Evolutionary conservation across 2,888 invertebrate species (phyloP).

Genomic region (Yponomeuta plumbellus): DNA sequence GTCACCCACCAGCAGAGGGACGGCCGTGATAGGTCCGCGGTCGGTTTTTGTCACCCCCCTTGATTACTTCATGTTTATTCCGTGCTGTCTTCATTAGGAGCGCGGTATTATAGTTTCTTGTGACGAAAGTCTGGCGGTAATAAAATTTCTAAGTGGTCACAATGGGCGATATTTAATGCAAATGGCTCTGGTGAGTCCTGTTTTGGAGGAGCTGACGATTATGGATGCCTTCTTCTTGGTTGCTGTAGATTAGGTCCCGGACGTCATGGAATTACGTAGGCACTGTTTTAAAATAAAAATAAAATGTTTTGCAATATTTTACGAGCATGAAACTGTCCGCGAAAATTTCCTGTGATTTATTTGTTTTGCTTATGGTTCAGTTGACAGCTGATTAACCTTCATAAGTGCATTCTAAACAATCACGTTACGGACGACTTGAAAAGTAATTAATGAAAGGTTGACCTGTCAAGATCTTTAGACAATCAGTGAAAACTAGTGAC

Average conservation of each 20-base stretch:
- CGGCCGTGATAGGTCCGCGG: slow-evolving; percentile 37
- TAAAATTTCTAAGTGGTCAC: slow-evolving; percentile 14
- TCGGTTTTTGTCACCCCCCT: slow-evolving; percentile 40
- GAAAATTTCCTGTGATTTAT: too few relatives aligned
- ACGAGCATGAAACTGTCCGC: too few relatives aligned
- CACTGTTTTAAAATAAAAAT: too few relatives aligned
- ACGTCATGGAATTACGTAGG: too few relatives aligned
- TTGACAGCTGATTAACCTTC: too few relatives aligned
- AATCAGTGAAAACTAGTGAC: too few relatives aligned
- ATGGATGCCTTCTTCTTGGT: background rate
- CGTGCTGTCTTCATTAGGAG: slow-evolving; percentile 61
- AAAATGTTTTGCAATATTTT: too few relatives aligned
- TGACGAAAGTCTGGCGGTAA: slow-evolving; percentile 29
- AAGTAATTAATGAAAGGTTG: too few relatives aligned
- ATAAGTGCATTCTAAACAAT: too few relatives aligned
- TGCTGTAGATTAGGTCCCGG: background rate
- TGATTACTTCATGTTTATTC: slow-evolving; percentile 61
- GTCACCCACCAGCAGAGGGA: slow-evolving; percentile 53
- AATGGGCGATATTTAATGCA: slow-evolving; percentile 24
- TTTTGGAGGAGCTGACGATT: background rate
- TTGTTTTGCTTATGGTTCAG: too few relatives aligned
- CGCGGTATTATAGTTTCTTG: slow-evolving; percentile 32
- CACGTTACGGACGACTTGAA: too few relatives aligned
- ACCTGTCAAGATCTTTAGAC: too few relatives aligned
- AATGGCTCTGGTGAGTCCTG: background rate